phyloP scores from a whole-genome alignment of 2,888 invertebrate species.

The Acleris laterana region DNA sequence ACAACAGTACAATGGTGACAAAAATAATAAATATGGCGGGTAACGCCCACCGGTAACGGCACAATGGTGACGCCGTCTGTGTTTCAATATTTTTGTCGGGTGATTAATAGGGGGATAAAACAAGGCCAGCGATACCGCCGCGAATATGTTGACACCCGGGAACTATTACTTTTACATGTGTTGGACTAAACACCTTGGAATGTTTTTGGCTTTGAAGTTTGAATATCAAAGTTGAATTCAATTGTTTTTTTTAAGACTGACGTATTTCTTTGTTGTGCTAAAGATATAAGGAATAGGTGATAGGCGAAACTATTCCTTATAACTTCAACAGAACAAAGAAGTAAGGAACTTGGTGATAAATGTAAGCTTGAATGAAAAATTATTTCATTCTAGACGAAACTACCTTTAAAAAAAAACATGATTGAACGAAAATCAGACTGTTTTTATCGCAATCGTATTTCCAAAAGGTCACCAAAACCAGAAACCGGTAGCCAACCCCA shows the following conservation, averaged over 20 bases:
- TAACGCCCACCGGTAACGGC: conserved; percentile 66
- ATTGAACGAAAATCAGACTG: background rate
- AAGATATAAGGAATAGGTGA: too few species aligned
- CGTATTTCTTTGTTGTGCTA: too few species aligned
- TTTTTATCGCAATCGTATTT: conserved; percentile 19
- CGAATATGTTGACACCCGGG: conserved; percentile 35
- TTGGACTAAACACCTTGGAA: conserved; percentile 2
- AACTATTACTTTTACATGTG: conserved; percentile 35
- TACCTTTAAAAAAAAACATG: background rate
- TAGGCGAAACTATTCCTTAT: too few species aligned
- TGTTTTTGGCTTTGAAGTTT: background rate
- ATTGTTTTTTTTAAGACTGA: too few species aligned
- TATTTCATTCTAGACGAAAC: too few species aligned
- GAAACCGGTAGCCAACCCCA: conserved; percentile 40
- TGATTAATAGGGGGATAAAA: conserved; percentile 72
- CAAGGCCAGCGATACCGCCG: conserved; percentile 67
- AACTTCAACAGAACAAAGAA: too few species aligned
- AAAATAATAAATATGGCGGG: conserved; percentile 81
- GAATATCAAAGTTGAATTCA: background rate
- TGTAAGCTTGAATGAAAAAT: too few species aligned
- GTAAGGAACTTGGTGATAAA: too few species aligned
- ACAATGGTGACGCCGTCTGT: conserved; percentile 54
- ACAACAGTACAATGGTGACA: conserved; percentile 74
- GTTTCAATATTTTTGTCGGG: conserved; percentile 78
- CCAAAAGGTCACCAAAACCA: conserved; percentile 42